These are phyloP conservation scores for Drosophila busckii DNA, from an alignment of 1,140 invertebrate species.

Conservation along the genomic window DNA sequence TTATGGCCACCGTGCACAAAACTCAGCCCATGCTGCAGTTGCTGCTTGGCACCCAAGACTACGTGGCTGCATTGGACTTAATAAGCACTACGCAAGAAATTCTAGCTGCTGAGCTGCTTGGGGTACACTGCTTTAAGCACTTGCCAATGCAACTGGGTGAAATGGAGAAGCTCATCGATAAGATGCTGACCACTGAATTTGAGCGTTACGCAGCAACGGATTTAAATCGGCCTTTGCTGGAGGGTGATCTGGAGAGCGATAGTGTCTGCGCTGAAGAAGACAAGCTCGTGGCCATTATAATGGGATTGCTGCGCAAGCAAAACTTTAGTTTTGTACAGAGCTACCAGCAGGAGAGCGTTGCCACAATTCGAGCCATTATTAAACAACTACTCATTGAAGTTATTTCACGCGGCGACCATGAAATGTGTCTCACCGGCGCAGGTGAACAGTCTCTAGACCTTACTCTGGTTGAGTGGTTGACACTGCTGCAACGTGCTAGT, in stretches of 20 bases:
- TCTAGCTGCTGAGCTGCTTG: slow-evolving; percentile 91
- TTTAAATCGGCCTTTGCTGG: slow-evolving; percentile 88
- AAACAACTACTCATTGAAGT: slow-evolving; percentile 93
- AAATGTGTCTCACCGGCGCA: slow-evolving; percentile 83
- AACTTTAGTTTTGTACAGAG: slow-evolving; percentile 93
- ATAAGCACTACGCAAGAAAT: slow-evolving; percentile 97
- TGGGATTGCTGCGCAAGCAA: slow-evolving; percentile 91
- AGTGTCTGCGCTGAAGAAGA: slow-evolving; percentile 87
- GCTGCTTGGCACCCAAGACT: slow-evolving; percentile 96
- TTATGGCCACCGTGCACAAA: slow-evolving; percentile 97
- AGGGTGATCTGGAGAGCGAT: slow-evolving; percentile 82
- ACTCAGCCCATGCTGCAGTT: slow-evolving; percentile 98
- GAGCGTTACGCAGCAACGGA: slow-evolving; percentile 94
- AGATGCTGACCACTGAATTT: slow-evolving; percentile 98
- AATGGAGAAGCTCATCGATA: slow-evolving; percentile 97
- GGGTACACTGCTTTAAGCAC: slow-evolving; percentile 96
- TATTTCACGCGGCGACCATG: slow-evolving; percentile 83
- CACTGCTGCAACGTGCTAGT: slow-evolving; percentile 87
- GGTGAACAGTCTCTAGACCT: slow-evolving; percentile 84
- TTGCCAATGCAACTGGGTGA: slow-evolving; percentile 97
- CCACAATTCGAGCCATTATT: slow-evolving; percentile 91
- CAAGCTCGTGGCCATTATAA: slow-evolving; percentile 91
- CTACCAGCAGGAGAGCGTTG: slow-evolving; percentile 93
- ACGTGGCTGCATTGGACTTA: slow-evolving; percentile 97
- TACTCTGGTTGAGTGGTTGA: slow-evolving; percentile 88